phyloP scores from a whole-genome alignment of 2,888 invertebrate genomes.

The Leptopilina syphax region DNA sequence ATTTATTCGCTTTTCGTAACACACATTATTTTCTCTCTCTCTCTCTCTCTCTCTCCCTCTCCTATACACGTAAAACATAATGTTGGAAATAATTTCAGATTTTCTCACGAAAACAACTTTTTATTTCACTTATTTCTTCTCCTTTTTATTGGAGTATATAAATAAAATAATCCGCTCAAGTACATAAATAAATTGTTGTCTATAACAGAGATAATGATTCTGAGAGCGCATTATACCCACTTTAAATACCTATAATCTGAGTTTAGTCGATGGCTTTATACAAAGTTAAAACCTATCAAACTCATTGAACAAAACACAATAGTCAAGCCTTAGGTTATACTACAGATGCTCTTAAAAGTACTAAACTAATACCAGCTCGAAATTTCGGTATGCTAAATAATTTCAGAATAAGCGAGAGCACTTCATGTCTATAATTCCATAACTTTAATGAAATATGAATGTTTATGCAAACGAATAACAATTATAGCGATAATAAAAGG shows the following conservation, averaged over 20 bases:
- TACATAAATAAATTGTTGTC: constrained; percentile 51
- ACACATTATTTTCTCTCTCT: too few relatives aligned
- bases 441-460: constrained; percentile 8
- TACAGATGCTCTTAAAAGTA: constrained; percentile 2
- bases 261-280: background rate
- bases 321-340: background rate
- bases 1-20: too few relatives aligned
- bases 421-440: background rate
- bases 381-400: background rate
- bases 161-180: too few relatives aligned
- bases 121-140: too few relatives aligned
- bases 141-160: too few relatives aligned
- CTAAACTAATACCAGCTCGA: background rate
- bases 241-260: constrained; percentile 2
- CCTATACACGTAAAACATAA: too few relatives aligned
- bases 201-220: background rate
- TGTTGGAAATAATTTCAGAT: too few relatives aligned
- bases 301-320: constrained; percentile 6
- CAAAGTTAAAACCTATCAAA: constrained; percentile 1
- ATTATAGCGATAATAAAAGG: background rate
- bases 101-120: background rate
- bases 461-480: background rate
- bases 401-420: background rate
- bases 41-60: too few relatives aligned
- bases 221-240: background rate